Evolutionary conservation across 2,113 vertebrate species (phyloP).

Genomic region (Solea solea): DNA sequence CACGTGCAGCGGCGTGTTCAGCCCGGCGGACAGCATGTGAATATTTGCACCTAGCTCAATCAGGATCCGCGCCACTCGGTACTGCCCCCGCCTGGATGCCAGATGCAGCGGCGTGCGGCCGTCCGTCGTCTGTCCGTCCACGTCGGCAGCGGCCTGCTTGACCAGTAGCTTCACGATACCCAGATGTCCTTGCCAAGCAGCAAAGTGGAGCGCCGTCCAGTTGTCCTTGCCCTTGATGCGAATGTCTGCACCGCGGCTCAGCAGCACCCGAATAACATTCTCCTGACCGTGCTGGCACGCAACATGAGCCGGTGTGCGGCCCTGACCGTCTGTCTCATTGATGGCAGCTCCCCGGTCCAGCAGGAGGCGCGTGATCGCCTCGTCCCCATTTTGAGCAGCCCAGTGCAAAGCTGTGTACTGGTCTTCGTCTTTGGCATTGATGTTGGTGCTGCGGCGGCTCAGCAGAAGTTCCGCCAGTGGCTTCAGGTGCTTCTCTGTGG

Average conservation of each 20-base stretch:
- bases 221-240: conserved; percentile 87
- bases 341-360: conserved; percentile 87
- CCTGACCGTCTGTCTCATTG: conserved; percentile 89
- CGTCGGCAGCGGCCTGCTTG: conserved; percentile 85
- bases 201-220: conserved; percentile 93
- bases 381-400: conserved; percentile 92
- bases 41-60: conserved; percentile 87
- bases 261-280: conserved; percentile 88
- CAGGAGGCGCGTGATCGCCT: conserved; percentile 88
- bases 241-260: conserved; percentile 86
- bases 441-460: conserved; percentile 88
- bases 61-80: conserved; percentile 92
- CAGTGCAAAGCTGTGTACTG: conserved; percentile 97
- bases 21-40: conserved; percentile 68
- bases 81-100: conserved; percentile 93
- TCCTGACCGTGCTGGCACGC: conserved; percentile 97
- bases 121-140: conserved; percentile 87
- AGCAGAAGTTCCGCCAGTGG: conserved; percentile 90
- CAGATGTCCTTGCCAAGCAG: conserved; percentile 95
- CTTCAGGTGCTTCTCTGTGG: conserved; percentile 87
- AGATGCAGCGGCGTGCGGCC: conserved; percentile 92
- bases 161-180: conserved; percentile 92
- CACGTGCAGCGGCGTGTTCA: conserved; percentile 88
- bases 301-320: conserved; percentile 91
- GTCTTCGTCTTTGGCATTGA: conserved; percentile 95